Evolutionary conservation across 2,888 invertebrate species (phyloP).

Genomic region (Periphyllus acericola): DNA sequence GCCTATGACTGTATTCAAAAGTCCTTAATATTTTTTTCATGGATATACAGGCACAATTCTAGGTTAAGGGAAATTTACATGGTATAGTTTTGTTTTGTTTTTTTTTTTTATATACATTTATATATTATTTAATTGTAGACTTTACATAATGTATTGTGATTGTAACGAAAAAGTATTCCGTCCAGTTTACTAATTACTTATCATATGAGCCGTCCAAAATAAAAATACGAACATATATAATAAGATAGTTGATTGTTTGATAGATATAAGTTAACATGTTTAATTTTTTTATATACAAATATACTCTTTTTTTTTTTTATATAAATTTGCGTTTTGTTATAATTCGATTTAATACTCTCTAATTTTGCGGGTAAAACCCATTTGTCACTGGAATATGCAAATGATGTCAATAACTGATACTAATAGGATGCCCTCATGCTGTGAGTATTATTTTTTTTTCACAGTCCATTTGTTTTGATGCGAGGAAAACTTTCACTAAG

Average conservation of each 20-base stretch:
- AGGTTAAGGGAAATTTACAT: slow-evolving; percentile 55
- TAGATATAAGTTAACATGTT: neutral
- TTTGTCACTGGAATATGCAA: slow-evolving; percentile 30
- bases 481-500: slow-evolving; percentile 54
- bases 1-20: slow-evolving; percentile 53
- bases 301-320: slow-evolving; percentile 15
- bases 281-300: slow-evolving; percentile 7
- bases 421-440: slow-evolving; percentile 45
- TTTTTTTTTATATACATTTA: slow-evolving; percentile 12
- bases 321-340: neutral
- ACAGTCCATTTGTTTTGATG: slow-evolving; percentile 50
- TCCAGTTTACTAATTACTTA: slow-evolving; percentile 53
- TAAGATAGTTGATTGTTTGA: neutral
- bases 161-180: slow-evolving; percentile 49
- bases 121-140: slow-evolving; percentile 8
- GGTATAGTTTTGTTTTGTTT: slow-evolving; percentile 36
- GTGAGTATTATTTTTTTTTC: slow-evolving; percentile 4
- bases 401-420: slow-evolving; percentile 32
- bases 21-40: slow-evolving; percentile 24
- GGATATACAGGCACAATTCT: slow-evolving; percentile 39
- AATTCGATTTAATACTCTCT: slow-evolving; percentile 9
- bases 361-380: slow-evolving; percentile 35
- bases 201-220: slow-evolving; percentile 38
- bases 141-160: slow-evolving; percentile 43
- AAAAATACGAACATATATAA: slow-evolving; percentile 4